These are phyloP conservation scores for Aleiodes testaceus DNA, from an alignment of 2,888 invertebrate genomes.

Conservation along the genomic window DNA sequence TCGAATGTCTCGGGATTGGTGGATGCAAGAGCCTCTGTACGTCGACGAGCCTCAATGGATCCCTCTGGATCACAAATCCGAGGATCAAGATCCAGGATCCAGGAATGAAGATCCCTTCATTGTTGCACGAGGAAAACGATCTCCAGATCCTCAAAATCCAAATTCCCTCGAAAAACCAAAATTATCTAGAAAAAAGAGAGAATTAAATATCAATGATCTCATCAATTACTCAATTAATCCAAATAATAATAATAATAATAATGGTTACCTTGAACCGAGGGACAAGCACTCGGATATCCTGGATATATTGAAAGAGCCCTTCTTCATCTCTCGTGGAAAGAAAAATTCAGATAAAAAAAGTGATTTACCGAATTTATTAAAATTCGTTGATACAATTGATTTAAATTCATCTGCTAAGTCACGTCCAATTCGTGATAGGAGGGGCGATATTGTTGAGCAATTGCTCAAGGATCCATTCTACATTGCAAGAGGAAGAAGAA, in stretches of 20 bases:
- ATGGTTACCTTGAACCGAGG: slow-evolving; percentile 47
- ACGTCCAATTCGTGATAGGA: slow-evolving; percentile 47
- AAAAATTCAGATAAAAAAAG: slow-evolving; percentile 35
- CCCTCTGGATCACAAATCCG: slow-evolving; percentile 48
- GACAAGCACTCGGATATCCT: slow-evolving; percentile 56
- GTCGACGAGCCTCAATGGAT: slow-evolving; percentile 60
- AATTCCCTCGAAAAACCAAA: background rate
- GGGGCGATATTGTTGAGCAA: slow-evolving; percentile 53
- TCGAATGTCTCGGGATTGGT: slow-evolving; percentile 47
- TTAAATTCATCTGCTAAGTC: background rate
- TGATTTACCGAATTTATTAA: background rate
- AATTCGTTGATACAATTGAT: background rate
- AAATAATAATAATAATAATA: background rate
- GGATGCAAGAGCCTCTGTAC: slow-evolving; percentile 55
- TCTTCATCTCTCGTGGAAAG: slow-evolving; percentile 59
- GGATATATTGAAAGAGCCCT: slow-evolving; percentile 56
- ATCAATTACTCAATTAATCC: background rate
- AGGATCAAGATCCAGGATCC: slow-evolving; percentile 6
- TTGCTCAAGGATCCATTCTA: slow-evolving; percentile 58
- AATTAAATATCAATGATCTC: background rate
- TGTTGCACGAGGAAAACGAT: slow-evolving; percentile 58
- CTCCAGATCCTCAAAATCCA: background rate
- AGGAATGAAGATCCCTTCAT: slow-evolving; percentile 57
- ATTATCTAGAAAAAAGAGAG: background rate
- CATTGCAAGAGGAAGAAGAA: slow-evolving; percentile 53